Conservation (phyloP, 92 coral and sea anemone species). For the Zoanthus solanderi region DNA sequence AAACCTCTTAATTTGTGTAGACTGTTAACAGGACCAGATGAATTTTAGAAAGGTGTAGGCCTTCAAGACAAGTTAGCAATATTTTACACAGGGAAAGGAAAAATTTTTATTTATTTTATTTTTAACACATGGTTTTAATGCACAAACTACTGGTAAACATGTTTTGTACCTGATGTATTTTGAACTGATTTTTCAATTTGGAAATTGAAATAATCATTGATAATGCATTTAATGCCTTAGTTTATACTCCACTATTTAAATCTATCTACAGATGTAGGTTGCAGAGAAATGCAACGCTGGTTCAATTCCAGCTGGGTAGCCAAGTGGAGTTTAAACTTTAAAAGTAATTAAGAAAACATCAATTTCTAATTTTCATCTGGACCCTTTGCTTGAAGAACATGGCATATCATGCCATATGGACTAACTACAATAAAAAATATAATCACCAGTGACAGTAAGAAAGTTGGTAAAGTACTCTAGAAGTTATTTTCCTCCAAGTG, state of each 20-base stretch:
- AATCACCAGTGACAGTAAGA: slow-evolving; percentile 23
- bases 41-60: slow-evolving; percentile 2
- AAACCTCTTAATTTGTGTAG: background rate
- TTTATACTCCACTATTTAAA: background rate
- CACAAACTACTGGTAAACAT: slow-evolving; percentile 17
- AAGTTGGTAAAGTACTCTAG: slow-evolving; percentile 25
- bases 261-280: slow-evolving; percentile 15
- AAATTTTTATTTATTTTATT: slow-evolving; percentile 13
- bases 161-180: slow-evolving; percentile 3
- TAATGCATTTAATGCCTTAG: slow-evolving; percentile 23
- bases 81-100: slow-evolving; percentile 24
- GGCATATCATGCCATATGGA: slow-evolving; percentile 28
- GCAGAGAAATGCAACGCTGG: slow-evolving; percentile 32
- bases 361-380: slow-evolving; percentile 25
- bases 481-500: background rate
- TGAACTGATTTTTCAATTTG: slow-evolving; percentile 18
- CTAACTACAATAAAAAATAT: slow-evolving; percentile 4
- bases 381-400: slow-evolving; percentile 35
- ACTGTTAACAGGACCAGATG: slow-evolving; percentile 1
- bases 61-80: background rate
- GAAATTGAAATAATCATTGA: slow-evolving; percentile 19
- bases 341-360: slow-evolving; percentile 20
- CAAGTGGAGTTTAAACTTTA: slow-evolving; percentile 33
- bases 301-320: slow-evolving; percentile 35
- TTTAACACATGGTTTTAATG: slow-evolving; percentile 8